Base-by-base conservation (phyloP, 2,888 invertebrate species). In the Caenorhabditis afra region DNA sequence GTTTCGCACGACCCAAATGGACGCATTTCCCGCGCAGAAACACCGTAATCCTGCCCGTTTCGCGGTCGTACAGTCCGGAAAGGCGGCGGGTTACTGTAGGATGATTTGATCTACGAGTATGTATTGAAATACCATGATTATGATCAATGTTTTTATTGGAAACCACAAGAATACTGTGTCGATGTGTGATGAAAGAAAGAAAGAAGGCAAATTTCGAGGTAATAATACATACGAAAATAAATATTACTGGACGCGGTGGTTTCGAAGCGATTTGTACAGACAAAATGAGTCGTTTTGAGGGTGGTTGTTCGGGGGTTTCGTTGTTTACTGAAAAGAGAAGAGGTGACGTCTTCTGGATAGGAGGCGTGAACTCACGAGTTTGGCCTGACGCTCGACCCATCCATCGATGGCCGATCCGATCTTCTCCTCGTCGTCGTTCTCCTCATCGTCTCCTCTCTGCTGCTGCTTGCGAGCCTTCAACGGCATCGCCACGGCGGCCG, bases 401-500 rank as follows among this genome's bases (percentile, higher is more conserved):
- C 74, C 80, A 66, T 82, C 85, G 78, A 86, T 86, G 39, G 85
- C 83, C 23, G 80, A 81, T 70, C 79, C 85, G 70, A 86, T 85
- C 62, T 79, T 79, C 65, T 84, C 79, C 57, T 82, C 81, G 64
- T 85, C 81, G 64, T 82, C 78, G 49, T 70, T 70, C 65, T 85
- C 83, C 55, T 83, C 83, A 12, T 68, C 68, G 41, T 68, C 81
- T 22, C 50, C 82, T 37, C 79, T 45, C 29, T 71, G 53, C 35
- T 78, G 67, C 61, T 71, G 71, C 58, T 74, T 74, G 7, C 78
- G 74, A 16, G 82, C 83, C 66, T 81, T 82, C 61, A 85, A 70
- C 45, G 87, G 87, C 70, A 84, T 81, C 10, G 83, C 86, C 57
- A 86, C 82, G 57, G 87, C 87, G 39, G 84, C 83, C n/a, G 86